Base-by-base conservation (phyloP, 1,140 invertebrate species). In the Battus philenor region DNA sequence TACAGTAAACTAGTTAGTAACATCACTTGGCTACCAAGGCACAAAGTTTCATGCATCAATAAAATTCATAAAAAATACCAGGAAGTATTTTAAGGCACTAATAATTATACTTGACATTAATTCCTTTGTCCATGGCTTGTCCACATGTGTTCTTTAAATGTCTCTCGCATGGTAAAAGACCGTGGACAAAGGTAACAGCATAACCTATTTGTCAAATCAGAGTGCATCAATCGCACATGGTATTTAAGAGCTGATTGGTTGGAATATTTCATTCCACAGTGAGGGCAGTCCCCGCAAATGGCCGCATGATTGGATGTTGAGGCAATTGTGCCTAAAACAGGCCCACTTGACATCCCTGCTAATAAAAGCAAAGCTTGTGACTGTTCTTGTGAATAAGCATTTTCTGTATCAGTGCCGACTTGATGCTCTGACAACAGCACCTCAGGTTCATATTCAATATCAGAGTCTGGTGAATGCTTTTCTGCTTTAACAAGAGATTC, bases 191-290 rank as follows among this genome's bases (percentile, higher is more conserved):
- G 72, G 65, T 91, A 90, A 62, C 90, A 91, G 70, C 89, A 90
- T 38, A 90, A 83, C 58, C 89, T 84, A 62, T 90, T 90, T 18
- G 88, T 89, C 50, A 90, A 68, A 70, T 90, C 90, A 11, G 90
- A 90, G 72, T 91, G 90, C 78, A 91, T 89, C 59, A 91, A 81
- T 45, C 90, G 86, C 18, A 91, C 90, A 60, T 91, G 90, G 68
- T 91, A 91, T 66, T 91, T 91, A 20, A 91, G 73, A 15, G 90
- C 89, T 8, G 90, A 91, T 64, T 90, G 90, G 68, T 91, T 91
- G 12, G 87, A 88, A 74, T 89, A 89, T 45, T 87, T 87, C 79
- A 90, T 88, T 36, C 89, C 89, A 54, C 90, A 91, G 68, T 91
- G 90, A 5, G 90, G 90, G 66, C 90, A 91, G 54, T 89, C 89